phyloP scores from a whole-genome alignment of 2,888 invertebrate species.

The Thyatira batis region DNA sequence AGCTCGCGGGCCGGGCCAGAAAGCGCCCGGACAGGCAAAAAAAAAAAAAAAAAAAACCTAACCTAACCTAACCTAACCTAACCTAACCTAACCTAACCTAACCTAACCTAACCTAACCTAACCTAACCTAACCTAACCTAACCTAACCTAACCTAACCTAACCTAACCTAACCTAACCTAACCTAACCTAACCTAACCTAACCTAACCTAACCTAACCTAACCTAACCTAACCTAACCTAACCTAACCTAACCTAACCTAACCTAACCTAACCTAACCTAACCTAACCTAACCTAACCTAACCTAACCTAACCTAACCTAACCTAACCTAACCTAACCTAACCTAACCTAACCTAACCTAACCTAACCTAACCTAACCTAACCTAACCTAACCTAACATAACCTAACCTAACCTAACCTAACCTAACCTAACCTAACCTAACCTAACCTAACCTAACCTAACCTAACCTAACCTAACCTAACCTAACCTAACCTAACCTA shows the following conservation, averaged over 20 bases:
- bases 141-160: conserved; percentile 16
- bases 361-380: conserved; percentile 19
- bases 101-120: conserved; percentile 12
- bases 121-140: conserved; percentile 15
- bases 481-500: conserved; percentile 9
- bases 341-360: conserved; percentile 22
- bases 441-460: conserved; percentile 2
- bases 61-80: conserved; percentile 11
- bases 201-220: conserved; percentile 14
- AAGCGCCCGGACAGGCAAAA: too few species aligned
- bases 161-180: conserved; percentile 14
- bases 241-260: conserved; percentile 25
- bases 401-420: conserved; percentile 10
- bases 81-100: conserved; percentile 15
- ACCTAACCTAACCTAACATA: conserved; percentile 17
- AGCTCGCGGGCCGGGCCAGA: too few species aligned
- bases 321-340: conserved; percentile 23
- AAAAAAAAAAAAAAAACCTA: too few species aligned
- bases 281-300: conserved; percentile 26
- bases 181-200: conserved; percentile 14
- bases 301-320: conserved; percentile 25
- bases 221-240: conserved; percentile 18
- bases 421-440: neutral
- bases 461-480: conserved; percentile 2
- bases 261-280: conserved; percentile 24